Percentiles rank a stretch among this genome's conserved stretches.
phyloP scores from a whole-genome alignment of 2,113 vertebrate genomes.

The Tamias sibiricus region DNA sequence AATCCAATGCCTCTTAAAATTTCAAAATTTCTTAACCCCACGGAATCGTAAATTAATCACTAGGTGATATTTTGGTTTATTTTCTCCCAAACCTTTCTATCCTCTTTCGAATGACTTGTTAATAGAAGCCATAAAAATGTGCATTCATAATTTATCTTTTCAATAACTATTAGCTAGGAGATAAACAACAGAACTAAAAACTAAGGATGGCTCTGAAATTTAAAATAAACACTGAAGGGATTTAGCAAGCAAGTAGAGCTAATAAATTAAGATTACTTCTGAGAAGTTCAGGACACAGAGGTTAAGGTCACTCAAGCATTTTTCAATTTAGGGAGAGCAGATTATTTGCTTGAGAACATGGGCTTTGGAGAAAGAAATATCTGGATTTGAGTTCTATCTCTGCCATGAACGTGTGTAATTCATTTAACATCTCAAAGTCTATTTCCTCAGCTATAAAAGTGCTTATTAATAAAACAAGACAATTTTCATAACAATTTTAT shows the following conservation, averaged over 20 bases:
- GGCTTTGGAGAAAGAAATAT: background rate
- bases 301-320: background rate
- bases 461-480: background rate
- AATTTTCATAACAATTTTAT: background rate
- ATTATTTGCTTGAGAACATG: background rate
- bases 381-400: background rate
- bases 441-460: background rate
- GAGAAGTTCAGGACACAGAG: background rate
- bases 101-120: background rate
- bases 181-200: background rate
- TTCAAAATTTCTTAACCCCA: background rate
- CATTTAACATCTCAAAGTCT: background rate
- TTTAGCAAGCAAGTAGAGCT: background rate
- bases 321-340: background rate
- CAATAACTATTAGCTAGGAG: background rate
- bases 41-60: background rate
- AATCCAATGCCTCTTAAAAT: background rate
- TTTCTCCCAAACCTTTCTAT: background rate
- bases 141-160: background rate
- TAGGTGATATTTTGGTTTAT: background rate
- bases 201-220: background rate
- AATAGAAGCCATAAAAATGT: background rate
- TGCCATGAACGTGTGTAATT: background rate
- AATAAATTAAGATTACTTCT: background rate
- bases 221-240: conserved; percentile 3